Base-by-base conservation (phyloP, 2,888 invertebrate species). In the Napeogenes inachia region DNA sequence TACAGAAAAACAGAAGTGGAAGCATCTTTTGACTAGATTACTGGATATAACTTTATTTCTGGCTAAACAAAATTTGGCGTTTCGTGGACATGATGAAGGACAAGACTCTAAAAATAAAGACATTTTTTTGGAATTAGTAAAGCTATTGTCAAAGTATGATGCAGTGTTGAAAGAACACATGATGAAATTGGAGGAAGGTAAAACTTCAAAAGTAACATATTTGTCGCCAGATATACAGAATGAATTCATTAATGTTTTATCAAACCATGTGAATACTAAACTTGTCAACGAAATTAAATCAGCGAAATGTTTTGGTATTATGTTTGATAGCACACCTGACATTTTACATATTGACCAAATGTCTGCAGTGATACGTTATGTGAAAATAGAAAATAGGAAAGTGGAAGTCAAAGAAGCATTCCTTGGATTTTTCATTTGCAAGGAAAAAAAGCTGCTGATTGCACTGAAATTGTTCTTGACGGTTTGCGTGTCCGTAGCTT, bases 261-360 rank as follows among this genome's bases (percentile, higher is more conserved):
- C 53, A 30, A 42, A 59, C 32, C 58, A 59, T 42, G 42, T 53
- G 32, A 59, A 59, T 53, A 30, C 21, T 53, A n/a, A 59, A 42
- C 45, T 59, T 59, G 53, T 59, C 53, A 53, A 59, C 54, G 53
- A 59, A 59, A 59, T 54, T 53, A 59, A 59, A 53, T 59, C 53
- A 6, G 53, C 58, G 4, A 59, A 59, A 53, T 59, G 53, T 59
- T 59, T 59, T 32, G 58, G 53, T 21, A 59, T 45, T 32, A 59
- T 59, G 58, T 59, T 59, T 59, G 58, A 59, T 59, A 59, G 54
- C 58, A 59, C 58, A 59, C 58, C 58, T 50, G 50, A 58, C 50
- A 21, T 58, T 58, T 58, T 50, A 50, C 50, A 58, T 58, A 12
- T 58, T 38, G 33, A 38, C 13, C 55, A 55, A 55, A 55, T 47